Evolutionary conservation across 2,888 invertebrate species (phyloP).

Genomic region (Volucella bombylans): DNA sequence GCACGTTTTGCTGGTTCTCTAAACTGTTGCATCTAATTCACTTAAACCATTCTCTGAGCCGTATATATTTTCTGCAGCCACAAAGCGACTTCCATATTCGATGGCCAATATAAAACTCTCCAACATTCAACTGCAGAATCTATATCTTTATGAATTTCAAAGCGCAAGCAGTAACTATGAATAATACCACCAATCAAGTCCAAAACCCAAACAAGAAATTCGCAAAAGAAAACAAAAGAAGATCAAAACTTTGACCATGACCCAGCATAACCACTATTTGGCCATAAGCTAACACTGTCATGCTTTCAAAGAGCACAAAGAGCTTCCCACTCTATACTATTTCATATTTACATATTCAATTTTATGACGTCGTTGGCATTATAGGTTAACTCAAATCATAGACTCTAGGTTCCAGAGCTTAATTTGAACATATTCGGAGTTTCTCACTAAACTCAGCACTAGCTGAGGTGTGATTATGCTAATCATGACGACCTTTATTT

Average conservation of each 20-base stretch:
- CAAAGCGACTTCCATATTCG: too few relatives aligned
- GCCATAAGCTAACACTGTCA: conserved; percentile 7
- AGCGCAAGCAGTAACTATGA: neutral
- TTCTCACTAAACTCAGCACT: neutral
- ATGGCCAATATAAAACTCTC: too few relatives aligned
- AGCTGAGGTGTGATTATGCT: conserved; percentile 24
- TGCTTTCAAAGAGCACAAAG: neutral
- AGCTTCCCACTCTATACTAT: conserved; percentile 1
- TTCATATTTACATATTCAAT: conserved; percentile 43
- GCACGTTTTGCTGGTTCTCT: too few relatives aligned
- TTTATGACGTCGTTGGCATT: conserved; percentile 40
- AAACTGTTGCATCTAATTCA: too few relatives aligned
- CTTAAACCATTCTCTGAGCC: too few relatives aligned
- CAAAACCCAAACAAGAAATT: conserved; percentile 23
- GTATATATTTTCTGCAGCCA: too few relatives aligned
- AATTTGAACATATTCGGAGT: neutral
- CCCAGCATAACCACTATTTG: conserved; percentile 39
- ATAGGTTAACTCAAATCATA: neutral
- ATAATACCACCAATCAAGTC: neutral
- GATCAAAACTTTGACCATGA: conserved; percentile 48
- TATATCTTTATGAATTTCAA: neutral
- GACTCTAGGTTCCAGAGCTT: neutral
- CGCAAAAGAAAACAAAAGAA: neutral
- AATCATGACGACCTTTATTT: conserved; percentile 41
- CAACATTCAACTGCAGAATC: too few relatives aligned